Base-by-base conservation (phyloP, 2,888 invertebrate species). In the Thecophora atra region DNA sequence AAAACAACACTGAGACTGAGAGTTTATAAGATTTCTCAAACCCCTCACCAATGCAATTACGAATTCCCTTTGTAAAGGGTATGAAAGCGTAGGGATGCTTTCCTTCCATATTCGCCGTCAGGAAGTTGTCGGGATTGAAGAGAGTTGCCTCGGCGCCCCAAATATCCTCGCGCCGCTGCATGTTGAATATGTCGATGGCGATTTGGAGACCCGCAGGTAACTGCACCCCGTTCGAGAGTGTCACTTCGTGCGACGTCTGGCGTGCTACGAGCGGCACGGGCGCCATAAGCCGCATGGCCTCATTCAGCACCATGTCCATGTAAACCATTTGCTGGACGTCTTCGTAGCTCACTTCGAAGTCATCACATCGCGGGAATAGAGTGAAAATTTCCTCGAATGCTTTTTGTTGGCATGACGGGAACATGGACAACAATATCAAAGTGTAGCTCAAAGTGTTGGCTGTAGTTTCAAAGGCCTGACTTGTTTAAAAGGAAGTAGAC, bases 111-210 rank as follows among this genome's bases (percentile, higher is more conserved):
- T 84, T 81, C 7, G 81, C 78, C 0, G 86, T 84, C 37, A 86
- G 72, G 70, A 86, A 86, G 62, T 86, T 79, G 8, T 86, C 84
- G 0, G 86, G 86, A 79, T 86, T 82, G 30, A 86, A 86, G 6
- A 73, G 76, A 30, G 81, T 79, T 6, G 86, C 84, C n/a, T 84
- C 79, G 0, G 76, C 73, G 1, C 87, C 87, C 86, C 86, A 86
- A 70, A 84, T 81, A 24, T 80, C 75, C 26, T 79, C 77, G 66
- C 81, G 80, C 7, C 86, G 82, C 74, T 86, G 86, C 80, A 86
- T 77, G 62, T 83, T 80, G 52, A 82, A 86, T 15, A 85, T 83
- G 67, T 83, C 79, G 3, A 85, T 80, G 3, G 79, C 82, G 15
- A 85, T 80, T 76, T 85, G 84, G 3, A 83, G 68, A 0, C 85